Conservation (phyloP, 2,113 vertebrate species). For the Xenus cinereus region DNA sequence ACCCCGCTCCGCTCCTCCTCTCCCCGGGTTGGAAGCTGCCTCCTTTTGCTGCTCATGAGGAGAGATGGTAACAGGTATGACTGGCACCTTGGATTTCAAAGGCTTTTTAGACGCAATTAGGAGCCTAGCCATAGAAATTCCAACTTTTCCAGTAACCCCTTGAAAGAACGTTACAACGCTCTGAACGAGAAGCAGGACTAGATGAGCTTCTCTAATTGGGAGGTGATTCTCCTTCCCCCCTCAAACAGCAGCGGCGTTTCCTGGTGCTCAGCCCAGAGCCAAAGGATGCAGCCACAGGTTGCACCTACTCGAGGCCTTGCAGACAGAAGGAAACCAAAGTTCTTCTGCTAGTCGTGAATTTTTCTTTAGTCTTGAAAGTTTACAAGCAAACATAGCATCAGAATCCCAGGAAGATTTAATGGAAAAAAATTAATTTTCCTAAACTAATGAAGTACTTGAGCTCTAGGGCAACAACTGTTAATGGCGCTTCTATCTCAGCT, state of each 20-base stretch:
- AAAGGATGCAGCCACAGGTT: rapidly evolving
- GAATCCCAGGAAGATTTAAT: not conserved
- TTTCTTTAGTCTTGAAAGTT: not conserved
- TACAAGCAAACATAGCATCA: not conserved
- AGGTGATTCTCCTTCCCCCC: not conserved
- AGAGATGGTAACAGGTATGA: not conserved
- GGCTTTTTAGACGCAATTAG: not conserved
- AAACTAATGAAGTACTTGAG: constrained; percentile 42
- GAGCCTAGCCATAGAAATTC: not conserved
- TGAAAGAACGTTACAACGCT: not conserved
- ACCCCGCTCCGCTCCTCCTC: not conserved
- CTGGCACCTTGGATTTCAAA: too few relatives aligned
- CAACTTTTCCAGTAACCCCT: not conserved
- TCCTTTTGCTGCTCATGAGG: not conserved
- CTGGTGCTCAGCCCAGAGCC: not conserved
- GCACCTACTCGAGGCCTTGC: not conserved
- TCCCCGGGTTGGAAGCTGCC: not conserved
- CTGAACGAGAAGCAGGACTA: not conserved
- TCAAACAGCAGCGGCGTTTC: rapidly evolving
- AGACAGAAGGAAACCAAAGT: not conserved
- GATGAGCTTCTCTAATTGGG: not conserved
- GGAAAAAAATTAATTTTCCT: constrained; percentile 6
- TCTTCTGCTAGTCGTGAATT: not conserved
- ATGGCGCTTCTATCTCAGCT: constrained; percentile 10
- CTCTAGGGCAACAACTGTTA: constrained; percentile 26